Conservation (phyloP, 1,140 invertebrate genomes). For the Coptotermes formosanus region DNA sequence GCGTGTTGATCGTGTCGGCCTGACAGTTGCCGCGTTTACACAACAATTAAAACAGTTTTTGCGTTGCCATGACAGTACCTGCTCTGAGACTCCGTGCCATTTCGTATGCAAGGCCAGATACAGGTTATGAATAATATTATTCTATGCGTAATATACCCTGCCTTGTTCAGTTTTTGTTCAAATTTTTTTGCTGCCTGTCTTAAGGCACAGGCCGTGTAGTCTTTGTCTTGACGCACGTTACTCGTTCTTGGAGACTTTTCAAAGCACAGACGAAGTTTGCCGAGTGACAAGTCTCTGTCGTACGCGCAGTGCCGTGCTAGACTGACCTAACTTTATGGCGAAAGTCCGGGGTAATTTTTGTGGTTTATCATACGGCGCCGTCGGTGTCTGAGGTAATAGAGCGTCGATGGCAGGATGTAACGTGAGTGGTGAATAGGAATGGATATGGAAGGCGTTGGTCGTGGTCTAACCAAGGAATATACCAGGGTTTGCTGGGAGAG, state of each 20-base stretch:
- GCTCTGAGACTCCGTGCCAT: neutral
- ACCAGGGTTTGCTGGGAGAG: no score
- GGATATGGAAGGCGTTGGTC: no score
- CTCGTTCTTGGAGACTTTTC: neutral
- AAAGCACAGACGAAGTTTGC: neutral
- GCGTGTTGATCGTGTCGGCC: no score
- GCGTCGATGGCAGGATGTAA: no score
- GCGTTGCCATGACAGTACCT: neutral
- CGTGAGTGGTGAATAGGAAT: no score
- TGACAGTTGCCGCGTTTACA: neutral
- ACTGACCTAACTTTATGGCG: neutral
- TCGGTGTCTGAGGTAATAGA: no score
- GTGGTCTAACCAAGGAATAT: no score
- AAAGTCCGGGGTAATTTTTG: no score
- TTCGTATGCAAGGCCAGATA: neutral
- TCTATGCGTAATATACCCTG: neutral
- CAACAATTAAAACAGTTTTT: slow-evolving; percentile 6
- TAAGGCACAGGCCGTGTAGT: neutral
- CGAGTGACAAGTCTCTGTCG: neutral
- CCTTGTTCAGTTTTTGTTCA: neutral
- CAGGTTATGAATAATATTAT: neutral
- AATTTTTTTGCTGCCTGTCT: neutral
- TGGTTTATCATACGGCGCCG: no score
- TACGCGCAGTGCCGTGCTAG: neutral
- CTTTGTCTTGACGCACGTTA: neutral